These are phyloP conservation scores for Andrena bicolor DNA, from an alignment of 2,888 invertebrate species.

Conservation along the genomic window DNA sequence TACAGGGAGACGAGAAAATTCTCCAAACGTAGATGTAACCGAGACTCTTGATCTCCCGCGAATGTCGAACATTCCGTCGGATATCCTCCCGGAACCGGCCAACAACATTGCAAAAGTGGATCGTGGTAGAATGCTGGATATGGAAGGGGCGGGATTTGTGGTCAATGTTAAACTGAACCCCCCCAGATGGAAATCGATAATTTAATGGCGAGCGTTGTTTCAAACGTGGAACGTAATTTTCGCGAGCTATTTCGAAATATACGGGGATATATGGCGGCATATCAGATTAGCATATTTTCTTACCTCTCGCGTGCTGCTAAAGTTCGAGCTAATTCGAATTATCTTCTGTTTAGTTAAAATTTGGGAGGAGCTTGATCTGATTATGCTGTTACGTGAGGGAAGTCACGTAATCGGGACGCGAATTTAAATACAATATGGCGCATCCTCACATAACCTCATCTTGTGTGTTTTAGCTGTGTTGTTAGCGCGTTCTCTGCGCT, in stretches of 20 bases:
- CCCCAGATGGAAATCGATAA: conserved; percentile 11
- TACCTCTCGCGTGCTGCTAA: too few species aligned
- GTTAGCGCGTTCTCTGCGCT: too few species aligned
- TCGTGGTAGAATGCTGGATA: conserved; percentile 3
- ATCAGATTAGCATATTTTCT: too few species aligned
- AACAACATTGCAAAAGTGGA: conserved; percentile 1
- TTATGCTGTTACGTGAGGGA: too few species aligned
- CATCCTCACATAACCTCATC: too few species aligned
- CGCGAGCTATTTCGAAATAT: neutral
- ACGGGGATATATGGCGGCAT: too few species aligned
- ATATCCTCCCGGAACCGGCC: conserved; percentile 15
- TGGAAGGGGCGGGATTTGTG: neutral
- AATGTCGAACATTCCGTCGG: conserved; percentile 40
- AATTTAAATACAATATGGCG: too few species aligned
- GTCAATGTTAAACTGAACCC: conserved; percentile 21
- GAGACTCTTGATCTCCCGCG: conserved; percentile 15
- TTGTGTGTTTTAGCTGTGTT: too few species aligned
- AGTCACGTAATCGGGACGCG: too few species aligned
- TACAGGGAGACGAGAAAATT: conserved; percentile 45
- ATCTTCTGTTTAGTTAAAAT: too few species aligned
- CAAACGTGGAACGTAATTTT: conserved; percentile 3
- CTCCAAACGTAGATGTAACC: conserved; percentile 14
- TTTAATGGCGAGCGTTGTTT: conserved; percentile 22
- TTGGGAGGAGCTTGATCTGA: too few species aligned
- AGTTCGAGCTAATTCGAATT: too few species aligned